phyloP scores from a whole-genome alignment of 2,888 invertebrate species.

The Hecatera dysodea region DNA sequence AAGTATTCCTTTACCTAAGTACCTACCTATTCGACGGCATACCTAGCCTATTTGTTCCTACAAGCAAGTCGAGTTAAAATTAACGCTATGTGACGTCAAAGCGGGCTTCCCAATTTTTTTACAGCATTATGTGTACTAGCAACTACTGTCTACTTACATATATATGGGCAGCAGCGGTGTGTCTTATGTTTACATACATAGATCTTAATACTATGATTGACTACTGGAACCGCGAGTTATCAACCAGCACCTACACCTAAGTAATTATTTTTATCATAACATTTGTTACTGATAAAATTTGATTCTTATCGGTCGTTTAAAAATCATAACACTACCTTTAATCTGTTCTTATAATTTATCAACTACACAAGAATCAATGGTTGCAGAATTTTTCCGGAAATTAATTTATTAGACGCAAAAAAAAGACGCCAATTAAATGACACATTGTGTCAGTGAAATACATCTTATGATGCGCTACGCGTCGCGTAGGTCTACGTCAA shows the following conservation, averaged over 20 bases:
- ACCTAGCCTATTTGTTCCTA: slow-evolving; percentile 15
- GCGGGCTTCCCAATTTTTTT: slow-evolving; percentile 33
- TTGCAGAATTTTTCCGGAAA: neutral
- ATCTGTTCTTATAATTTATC: slow-evolving; percentile 8
- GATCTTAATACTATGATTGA: slow-evolving; percentile 12
- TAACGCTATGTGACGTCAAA: slow-evolving; percentile 27
- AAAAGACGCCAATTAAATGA: neutral
- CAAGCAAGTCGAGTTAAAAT: slow-evolving; percentile 28
- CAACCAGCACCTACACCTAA: neutral
- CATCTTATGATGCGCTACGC: slow-evolving; percentile 16
- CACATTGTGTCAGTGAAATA: slow-evolving; percentile 8
- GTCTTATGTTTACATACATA: neutral
- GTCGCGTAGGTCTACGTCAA: slow-evolving; percentile 33
- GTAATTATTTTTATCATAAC: slow-evolving; percentile 29
- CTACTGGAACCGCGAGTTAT: slow-evolving; percentile 5
- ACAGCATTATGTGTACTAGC: neutral
- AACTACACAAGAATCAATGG: neutral
- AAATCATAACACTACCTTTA: slow-evolving; percentile 9
- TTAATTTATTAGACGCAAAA: neutral
- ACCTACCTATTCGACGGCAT: neutral
- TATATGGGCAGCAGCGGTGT: neutral
- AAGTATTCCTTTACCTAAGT: slow-evolving; percentile 15
- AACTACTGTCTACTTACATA: neutral
- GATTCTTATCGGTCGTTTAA: slow-evolving; percentile 38
- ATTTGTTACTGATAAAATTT: slow-evolving; percentile 29